A percentile compares a stretch with the other conserved stretches of the same genome.
phyloP scores from a whole-genome alignment of 2,113 vertebrate genomes.

The Xiphorhynchus elegans region DNA sequence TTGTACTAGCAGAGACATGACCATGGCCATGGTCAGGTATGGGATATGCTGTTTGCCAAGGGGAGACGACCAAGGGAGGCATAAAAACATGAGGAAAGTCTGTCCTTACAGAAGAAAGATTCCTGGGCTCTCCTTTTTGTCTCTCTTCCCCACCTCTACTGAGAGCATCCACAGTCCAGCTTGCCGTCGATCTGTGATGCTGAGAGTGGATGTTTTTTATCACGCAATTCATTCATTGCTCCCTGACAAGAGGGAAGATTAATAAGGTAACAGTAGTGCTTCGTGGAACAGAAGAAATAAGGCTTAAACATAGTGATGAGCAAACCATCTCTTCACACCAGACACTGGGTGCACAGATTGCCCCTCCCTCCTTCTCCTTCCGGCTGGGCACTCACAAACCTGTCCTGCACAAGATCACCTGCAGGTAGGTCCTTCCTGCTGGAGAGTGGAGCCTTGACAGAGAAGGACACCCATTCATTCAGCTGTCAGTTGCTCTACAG shows the following conservation, averaged over 20 bases:
- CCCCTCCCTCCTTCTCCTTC: background rate
- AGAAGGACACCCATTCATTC: background rate
- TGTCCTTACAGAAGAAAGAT: background rate
- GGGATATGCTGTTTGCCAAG: background rate
- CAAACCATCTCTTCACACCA: background rate
- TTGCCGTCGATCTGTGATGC: rapidly evolving
- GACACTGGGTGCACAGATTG: rapidly evolving
- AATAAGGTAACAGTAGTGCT: background rate
- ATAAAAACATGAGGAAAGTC: background rate
- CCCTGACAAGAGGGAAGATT: background rate
- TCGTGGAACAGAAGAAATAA: background rate
- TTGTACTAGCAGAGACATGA: background rate
- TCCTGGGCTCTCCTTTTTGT: background rate
- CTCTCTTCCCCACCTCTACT: background rate
- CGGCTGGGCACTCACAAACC: background rate
- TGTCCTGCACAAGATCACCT: background rate
- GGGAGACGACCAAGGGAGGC: rapidly evolving
- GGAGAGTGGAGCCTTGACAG: background rate
- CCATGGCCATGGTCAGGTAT: background rate
- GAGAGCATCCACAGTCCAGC: background rate
- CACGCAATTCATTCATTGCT: background rate
- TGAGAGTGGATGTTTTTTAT: background rate
- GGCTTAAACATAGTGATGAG: background rate
- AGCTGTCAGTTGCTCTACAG: background rate
- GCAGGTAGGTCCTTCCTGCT: background rate